phyloP scores from a whole-genome alignment of 2,888 invertebrate species.

The Orgyia antiqua region DNA sequence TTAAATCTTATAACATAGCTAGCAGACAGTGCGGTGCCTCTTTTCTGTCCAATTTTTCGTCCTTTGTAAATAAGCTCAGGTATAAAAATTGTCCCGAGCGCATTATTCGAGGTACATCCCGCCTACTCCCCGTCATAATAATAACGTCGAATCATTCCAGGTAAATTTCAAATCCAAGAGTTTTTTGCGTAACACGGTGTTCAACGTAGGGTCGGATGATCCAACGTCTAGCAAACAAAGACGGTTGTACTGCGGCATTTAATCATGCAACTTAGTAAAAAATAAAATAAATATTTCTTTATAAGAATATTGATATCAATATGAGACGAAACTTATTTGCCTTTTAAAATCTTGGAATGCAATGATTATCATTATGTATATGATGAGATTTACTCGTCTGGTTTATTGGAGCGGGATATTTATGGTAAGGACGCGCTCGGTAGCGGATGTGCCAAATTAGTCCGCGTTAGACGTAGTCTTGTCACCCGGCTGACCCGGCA shows the following conservation, averaged over 20 bases:
- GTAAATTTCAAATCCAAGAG: constrained; percentile 47
- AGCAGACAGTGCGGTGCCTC: constrained; percentile 61
- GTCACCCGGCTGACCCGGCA: constrained; percentile 70
- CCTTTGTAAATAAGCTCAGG: constrained; percentile 70
- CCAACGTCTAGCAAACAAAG: constrained; percentile 54
- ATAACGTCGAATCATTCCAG: constrained; percentile 53
- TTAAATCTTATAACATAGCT: constrained; percentile 37
- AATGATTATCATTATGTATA: too few relatives aligned
- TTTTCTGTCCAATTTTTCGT: constrained; percentile 25
- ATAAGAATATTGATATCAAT: too few relatives aligned
- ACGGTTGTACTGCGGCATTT: constrained; percentile 39
- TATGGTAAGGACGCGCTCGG: constrained; percentile 54
- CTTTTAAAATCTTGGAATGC: too few relatives aligned
- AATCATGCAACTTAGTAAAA: constrained; percentile 49
- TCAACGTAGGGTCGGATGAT: constrained; percentile 53
- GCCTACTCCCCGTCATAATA: constrained; percentile 63
- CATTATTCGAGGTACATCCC: constrained; percentile 55
- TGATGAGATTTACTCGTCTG: too few relatives aligned
- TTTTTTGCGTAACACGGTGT: constrained; percentile 67
- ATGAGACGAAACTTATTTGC: too few relatives aligned
- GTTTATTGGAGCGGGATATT: constrained; percentile 67
- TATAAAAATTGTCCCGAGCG: constrained; percentile 55
- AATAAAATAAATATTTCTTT: too few relatives aligned
- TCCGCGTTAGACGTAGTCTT: constrained; percentile 58
- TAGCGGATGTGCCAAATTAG: constrained; percentile 76